A percentile compares a stretch with the other conserved stretches of the same genome.
These are phyloP conservation scores for Thunnus albacares DNA, from an alignment of 2,797 vertebrate genomes.

Conservation along the genomic window DNA sequence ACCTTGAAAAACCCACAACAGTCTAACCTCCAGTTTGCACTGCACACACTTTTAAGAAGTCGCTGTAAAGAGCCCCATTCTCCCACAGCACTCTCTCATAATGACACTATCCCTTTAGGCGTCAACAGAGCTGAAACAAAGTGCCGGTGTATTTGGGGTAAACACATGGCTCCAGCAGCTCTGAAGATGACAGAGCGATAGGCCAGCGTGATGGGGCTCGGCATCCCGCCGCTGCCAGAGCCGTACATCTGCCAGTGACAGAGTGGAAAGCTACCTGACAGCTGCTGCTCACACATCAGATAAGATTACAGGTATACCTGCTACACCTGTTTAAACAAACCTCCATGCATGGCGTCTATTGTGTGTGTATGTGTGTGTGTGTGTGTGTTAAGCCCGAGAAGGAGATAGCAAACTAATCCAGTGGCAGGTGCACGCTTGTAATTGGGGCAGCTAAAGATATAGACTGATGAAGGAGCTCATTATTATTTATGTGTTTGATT, in stretches of 20 bases:
- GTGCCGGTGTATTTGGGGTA: constrained; percentile 72
- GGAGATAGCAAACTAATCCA: constrained; percentile 60
- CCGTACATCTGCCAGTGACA: constrained; percentile 57
- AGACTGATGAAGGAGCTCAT: constrained; percentile 71
- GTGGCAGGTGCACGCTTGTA: constrained; percentile 74
- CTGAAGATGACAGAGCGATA: constrained; percentile 66
- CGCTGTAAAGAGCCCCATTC: constrained; percentile 42
- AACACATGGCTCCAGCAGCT: constrained; percentile 68
- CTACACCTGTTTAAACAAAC: constrained; percentile 77
- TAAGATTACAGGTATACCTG: constrained; percentile 80
- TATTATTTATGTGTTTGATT: constrained; percentile 74
- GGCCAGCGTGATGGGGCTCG: constrained; percentile 28
- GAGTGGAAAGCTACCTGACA: constrained; percentile 75
- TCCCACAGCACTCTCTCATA: constrained; percentile 69
- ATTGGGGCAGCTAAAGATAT: constrained; percentile 68
- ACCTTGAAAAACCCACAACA: neutral
- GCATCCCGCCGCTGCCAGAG: constrained; percentile 25
- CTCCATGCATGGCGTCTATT: constrained; percentile 4
- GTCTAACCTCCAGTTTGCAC: neutral
- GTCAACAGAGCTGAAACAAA: constrained; percentile 75
- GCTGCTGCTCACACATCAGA: constrained; percentile 79
- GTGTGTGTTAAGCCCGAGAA: constrained; percentile 24
- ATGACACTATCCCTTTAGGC: constrained; percentile 74
- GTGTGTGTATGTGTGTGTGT: constrained; percentile 35
- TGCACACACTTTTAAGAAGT: constrained; percentile 52